Base-by-base conservation (phyloP, 92 coral and sea anemone species). In the Umimayanthus kanabou region DNA sequence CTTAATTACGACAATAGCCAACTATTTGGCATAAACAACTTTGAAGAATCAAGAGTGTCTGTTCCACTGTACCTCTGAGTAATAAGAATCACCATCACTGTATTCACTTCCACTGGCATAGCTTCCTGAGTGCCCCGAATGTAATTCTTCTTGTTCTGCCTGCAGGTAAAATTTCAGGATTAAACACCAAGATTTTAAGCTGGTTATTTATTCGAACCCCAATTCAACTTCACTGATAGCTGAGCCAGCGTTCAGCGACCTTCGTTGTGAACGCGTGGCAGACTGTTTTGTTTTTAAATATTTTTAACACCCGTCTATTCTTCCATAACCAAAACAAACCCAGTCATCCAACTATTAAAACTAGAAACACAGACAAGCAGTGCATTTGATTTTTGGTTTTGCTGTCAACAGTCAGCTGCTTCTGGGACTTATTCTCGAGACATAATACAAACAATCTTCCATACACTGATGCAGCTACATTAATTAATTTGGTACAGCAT, bases 21-120 rank as follows among this genome's bases (percentile, higher is more conserved):
- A 69, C 37, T 42, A 42, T 13, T 42, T 42, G 26, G 4, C 23
- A 16, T 15, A 5, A 39, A 77, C 47, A 23, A 4, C 42, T 39
- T 57, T n/a, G 40, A 42, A 66, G 30, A 73, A 73, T 82, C 50
- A 83, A 39, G 45, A 43, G 2, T 47, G 23, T 70, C 4, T 28
- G 11, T 65, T 13, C 66, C 23, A 67, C 65, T 22, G 29, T 88
- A 96, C 99, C 99, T 96, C 99, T 15, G 99, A 92, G 39, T 79
- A 49, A 82, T 88, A 96, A 5, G 96, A 95, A 65, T 96, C 99
- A 22, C 99, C 99, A 80, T 96, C 94, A 37, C 98, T 95, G 87
- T 93, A 96, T 25, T 95, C 98, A 69, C 94, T 94, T 8, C 96
- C 99, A 81, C 99, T 96, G 72, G 93, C 88, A 73, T 92, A 96